A percentile compares a stretch with the other conserved stretches of the same genome.
phyloP scores from a whole-genome alignment of 2,888 invertebrate species.

The Schrankia costaestrigalis region DNA sequence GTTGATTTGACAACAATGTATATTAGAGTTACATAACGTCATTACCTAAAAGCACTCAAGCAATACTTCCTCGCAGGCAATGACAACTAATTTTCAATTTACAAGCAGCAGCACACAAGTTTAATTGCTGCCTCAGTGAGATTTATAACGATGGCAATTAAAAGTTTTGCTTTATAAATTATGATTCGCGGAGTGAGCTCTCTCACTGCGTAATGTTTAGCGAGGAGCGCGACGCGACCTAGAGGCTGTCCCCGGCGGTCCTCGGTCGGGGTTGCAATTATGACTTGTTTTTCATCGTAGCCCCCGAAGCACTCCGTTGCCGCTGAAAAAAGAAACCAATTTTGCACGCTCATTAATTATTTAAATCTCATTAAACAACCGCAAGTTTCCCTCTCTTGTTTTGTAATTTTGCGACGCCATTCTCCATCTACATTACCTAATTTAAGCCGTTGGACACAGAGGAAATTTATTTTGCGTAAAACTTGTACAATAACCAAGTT shows the following conservation, averaged over 20 bases:
- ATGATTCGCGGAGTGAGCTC: conserved; percentile 42
- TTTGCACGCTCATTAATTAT: conserved; percentile 80
- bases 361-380: conserved; percentile 80
- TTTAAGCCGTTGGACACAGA: conserved; percentile 55
- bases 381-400: conserved; percentile 67
- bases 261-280: conserved; percentile 67
- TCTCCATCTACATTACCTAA: conserved; percentile 46
- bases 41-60: no score
- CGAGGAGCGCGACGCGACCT: conserved; percentile 21
- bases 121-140: conserved; percentile 51
- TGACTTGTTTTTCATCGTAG: conserved; percentile 66
- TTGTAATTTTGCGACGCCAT: conserved; percentile 62
- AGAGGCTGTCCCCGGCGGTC: conserved; percentile 44
- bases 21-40: no score
- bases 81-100: conserved; percentile 13
- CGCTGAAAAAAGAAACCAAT: conserved; percentile 76
- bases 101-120: conserved; percentile 31
- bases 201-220: conserved; percentile 39
- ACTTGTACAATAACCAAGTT: conserved; percentile 11
- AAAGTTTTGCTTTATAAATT: conserved; percentile 60
- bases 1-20: no score
- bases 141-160: conserved; percentile 57
- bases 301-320: conserved; percentile 56
- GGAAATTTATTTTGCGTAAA: conserved; percentile 30
- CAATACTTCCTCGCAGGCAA: no score